Evolutionary conservation across 2,888 invertebrate genomes (phyloP), one percentile per base, ranked within the genome.

Genomic region (Stegana nigrithorax): DNA sequence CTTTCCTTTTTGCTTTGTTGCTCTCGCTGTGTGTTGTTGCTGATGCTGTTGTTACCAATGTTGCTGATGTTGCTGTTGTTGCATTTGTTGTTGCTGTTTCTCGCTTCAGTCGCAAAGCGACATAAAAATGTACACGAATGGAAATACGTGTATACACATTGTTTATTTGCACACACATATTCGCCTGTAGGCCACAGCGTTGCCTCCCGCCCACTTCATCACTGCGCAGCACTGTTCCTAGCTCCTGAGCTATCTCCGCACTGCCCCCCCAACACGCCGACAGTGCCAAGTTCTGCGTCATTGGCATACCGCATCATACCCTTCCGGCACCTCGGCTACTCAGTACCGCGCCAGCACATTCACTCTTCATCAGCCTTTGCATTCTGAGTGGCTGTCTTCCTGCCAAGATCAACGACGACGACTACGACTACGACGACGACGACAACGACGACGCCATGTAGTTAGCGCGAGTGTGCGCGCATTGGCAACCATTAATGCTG

Each of bases 331-430:
- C 39, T 36, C 53, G 39, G 21, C 32, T 55, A 36, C 42, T 39
- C 32, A 23, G 25, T 36, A 27, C 25, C 36, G 23, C 44, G 23
- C 36, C 21, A 36, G 23, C 12, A 57, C 26, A 29, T 14, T 66
- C 58, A 39, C 47, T 62, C 67, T n/a, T n/a, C n/a, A n/a, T n/a
- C n/a, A n/a, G n/a, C n/a, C 59, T 61, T 65, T 51, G 66, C 64
- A 58, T 63, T 51, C 67, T 60, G 64, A 67, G 29, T 56, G 45
- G 58, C 67, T 42, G 76, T 78, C 76, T 78, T 75, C 78, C 78
- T 74, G 75, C 75, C 74, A 75, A 75, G 75, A 75, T 78, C 78
- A 77, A 77, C 78, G 75, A n/a, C n/a, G n/a, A n/a, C n/a, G n/a
- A n/a, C n/a, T n/a, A n/a, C n/a, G n/a, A n/a, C n/a, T n/a, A n/a